These are phyloP conservation scores for Agrenia bidenticulata DNA, from an alignment of 2,888 invertebrate species.

Conservation along the genomic window DNA sequence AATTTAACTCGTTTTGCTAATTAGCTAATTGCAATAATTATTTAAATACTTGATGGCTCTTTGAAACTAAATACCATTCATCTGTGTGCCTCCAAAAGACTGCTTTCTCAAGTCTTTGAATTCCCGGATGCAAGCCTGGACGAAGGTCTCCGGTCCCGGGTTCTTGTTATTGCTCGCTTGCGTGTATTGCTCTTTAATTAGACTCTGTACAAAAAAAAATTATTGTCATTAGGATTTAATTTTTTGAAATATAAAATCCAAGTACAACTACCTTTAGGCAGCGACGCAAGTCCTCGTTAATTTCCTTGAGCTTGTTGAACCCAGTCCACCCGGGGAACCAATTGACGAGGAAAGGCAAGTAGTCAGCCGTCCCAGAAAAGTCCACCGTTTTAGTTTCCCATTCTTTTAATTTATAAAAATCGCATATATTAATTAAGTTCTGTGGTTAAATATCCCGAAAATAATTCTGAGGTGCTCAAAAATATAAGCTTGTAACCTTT, in stretches of 20 bases:
- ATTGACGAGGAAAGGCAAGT: slow-evolving; percentile 1
- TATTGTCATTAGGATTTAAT: neutral
- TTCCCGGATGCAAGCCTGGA: slow-evolving; percentile 13
- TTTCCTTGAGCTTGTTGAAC: slow-evolving; percentile 9
- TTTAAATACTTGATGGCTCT: neutral
- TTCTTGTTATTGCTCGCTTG: neutral
- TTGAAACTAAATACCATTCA: slow-evolving; percentile 12
- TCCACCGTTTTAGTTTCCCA: slow-evolving; percentile 3
- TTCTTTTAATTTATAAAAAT: too few relatives aligned
- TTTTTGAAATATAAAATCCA: neutral
- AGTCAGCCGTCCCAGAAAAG: neutral
- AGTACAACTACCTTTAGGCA: neutral
- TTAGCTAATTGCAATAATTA: neutral
- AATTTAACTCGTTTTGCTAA: too few relatives aligned
- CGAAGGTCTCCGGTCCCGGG: neutral
- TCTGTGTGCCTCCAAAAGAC: slow-evolving; percentile 8
- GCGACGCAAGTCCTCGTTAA: slow-evolving; percentile 2
- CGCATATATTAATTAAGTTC: too few relatives aligned
- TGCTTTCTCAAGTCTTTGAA: slow-evolving; percentile 12
- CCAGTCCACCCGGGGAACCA: slow-evolving; percentile 17
- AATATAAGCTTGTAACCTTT: too few relatives aligned
- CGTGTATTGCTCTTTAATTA: slow-evolving; percentile 12
- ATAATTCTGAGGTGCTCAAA: too few relatives aligned
- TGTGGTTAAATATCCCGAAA: too few relatives aligned
- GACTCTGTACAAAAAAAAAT: slow-evolving; percentile 4